Base-by-base conservation (phyloP, 2,113 vertebrate genomes). In the Ursus arctos region DNA sequence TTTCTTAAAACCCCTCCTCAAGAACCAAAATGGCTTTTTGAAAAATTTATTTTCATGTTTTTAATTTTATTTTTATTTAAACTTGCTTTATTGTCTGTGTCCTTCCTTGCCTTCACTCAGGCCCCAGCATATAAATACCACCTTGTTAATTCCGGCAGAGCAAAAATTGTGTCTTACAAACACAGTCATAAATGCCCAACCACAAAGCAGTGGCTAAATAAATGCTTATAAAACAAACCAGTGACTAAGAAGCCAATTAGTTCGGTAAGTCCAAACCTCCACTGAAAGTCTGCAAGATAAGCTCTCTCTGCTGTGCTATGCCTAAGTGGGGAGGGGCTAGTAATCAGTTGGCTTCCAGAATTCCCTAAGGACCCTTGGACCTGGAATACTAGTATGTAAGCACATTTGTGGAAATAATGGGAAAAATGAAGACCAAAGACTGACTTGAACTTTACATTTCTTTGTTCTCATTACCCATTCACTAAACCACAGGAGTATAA, bases 401-500 rank as follows among this genome's bases (percentile, higher is more conserved):
- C 69, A 63, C 26, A 85, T 80, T 86, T 91, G 84, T 55, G 82
- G 85, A 97, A 92, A 94, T 31, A 63, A 71, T 2, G 12, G 49
- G 10, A 91, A 49, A 81, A 93, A 92, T 57, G n/a, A 95, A 83
- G 33, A 97, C 47, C 28, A 67, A 94, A 84, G 51, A 40, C 24
- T 43, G 80, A 92, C 11, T 2, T 88, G 77, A 96, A 97, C 61
- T 89, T 93, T 71, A 71, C 40, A 89, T 69, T 95, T 77, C 59
- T 96, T 69, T 67, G 18, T 53, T 90, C 67, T 95, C 67, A 84
- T 90, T 91, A 87, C 47, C 49, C 55, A 88, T 33, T 43, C 33
- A 40, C 65, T 57, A 95, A 91, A 76, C 61, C 89, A 92, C 59
- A 84, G 26, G 57, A 93, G 43, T n/a, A 63, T 91, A 96, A 86